Percentiles rank a stretch among this genome's conserved stretches.
These are phyloP conservation scores for Pampusana beccarii DNA, from an alignment of 2,113 vertebrate species.

Conservation along the genomic window DNA sequence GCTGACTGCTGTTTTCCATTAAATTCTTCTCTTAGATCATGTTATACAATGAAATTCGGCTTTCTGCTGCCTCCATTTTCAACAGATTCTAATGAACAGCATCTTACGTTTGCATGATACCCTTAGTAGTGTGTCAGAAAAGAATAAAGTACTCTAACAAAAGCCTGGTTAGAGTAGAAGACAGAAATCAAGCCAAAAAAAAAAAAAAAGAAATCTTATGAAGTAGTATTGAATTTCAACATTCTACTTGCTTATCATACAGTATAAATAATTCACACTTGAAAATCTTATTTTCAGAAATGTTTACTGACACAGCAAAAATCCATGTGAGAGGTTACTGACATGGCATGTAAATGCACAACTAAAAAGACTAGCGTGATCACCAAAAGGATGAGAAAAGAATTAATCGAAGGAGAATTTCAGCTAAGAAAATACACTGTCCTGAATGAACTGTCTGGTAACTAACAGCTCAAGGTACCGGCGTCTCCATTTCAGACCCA, in stretches of 20 bases:
- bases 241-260: conserved; percentile 77
- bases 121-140: conserved; percentile 35
- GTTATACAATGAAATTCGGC: neutral
- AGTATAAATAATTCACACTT: conserved; percentile 85
- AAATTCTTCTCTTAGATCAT: conserved; percentile 50
- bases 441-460: neutral
- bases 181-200: conserved; percentile 61
- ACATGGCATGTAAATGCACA: conserved; percentile 8
- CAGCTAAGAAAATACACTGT: neutral
- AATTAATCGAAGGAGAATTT: neutral
- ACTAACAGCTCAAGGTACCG: neutral
- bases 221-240: conserved; percentile 81
- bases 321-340: conserved; percentile 75
- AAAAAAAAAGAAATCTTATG: conserved; percentile 77
- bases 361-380: neutral
- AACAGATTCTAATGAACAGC: conserved; percentile 32
- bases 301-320: conserved; percentile 84
- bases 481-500: neutral
- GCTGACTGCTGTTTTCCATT: conserved; percentile 36
- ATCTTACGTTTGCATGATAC: conserved; percentile 33
- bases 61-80: conserved; percentile 54
- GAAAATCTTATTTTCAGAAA: conserved; percentile 82
- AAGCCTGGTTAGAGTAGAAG: conserved; percentile 7
- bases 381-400: neutral
- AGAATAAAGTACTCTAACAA: conserved; percentile 40